A percentile compares a stretch with the other conserved stretches of the same genome.
These are phyloP conservation scores for Orestias chungarensis DNA, from an alignment of 2,797 vertebrate species.

Conservation along the genomic window DNA sequence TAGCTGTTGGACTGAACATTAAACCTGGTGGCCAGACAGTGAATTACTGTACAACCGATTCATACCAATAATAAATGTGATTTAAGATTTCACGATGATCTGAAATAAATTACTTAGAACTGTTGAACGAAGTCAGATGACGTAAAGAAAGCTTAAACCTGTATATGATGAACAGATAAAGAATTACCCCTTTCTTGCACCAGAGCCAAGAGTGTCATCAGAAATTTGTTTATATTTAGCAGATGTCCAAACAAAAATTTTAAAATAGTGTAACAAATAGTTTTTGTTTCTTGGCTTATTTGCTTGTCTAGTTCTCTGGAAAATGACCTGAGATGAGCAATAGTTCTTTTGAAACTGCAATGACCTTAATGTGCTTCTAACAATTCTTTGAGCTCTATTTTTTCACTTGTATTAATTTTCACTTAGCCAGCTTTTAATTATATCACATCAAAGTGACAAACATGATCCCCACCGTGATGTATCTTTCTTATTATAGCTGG, in stretches of 20 bases:
- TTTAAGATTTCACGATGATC: no score
- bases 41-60: no score
- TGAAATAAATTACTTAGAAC: no score
- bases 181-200: no score
- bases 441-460: constrained; percentile 1
- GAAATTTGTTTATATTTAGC: background rate
- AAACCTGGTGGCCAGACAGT: no score
- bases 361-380: background rate
- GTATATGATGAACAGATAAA: no score
- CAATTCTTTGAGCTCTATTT: background rate
- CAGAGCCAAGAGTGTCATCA: no score
- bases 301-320: background rate
- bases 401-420: background rate
- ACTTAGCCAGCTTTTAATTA: background rate
- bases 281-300: background rate
- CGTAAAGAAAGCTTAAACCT: no score
- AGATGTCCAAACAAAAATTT: background rate
- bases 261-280: background rate
- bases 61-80: no score
- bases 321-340: background rate
- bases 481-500: constrained; percentile 4
- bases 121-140: no score
- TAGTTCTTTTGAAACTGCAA: background rate
- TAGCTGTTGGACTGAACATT: no score
- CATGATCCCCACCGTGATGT: constrained; percentile 7